Conservation (phyloP, 2,888 invertebrate species). For the Anorthoa munda region DNA sequence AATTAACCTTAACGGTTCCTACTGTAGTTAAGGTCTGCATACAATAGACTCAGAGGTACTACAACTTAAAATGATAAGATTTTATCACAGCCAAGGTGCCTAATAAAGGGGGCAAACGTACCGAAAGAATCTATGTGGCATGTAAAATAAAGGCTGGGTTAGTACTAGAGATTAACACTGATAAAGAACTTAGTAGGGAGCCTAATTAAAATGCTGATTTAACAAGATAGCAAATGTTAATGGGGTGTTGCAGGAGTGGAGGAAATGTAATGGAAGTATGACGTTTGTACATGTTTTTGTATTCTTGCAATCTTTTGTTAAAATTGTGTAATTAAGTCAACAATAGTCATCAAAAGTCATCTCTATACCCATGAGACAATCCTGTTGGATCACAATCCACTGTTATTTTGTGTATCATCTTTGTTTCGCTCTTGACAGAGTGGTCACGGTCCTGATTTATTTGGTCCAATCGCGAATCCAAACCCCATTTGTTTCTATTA, state of each 20-base stretch:
- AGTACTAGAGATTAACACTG: conserved; percentile 51
- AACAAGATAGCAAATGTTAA: conserved; percentile 40
- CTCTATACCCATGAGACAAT: no score
- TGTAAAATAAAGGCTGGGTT: conserved; percentile 40
- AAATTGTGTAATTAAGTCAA: neutral
- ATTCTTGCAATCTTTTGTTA: neutral
- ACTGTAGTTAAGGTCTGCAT: conserved; percentile 24
- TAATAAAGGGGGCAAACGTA: conserved; percentile 54
- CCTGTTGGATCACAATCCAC: no score
- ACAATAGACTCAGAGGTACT: conserved; percentile 36
- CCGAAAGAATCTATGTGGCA: conserved; percentile 57
- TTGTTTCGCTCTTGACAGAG: no score
- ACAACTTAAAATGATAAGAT: conserved; percentile 58
- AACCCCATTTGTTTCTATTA: no score
- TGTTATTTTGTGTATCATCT: no score
- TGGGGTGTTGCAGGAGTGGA: conserved; percentile 25
- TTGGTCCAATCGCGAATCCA: no score
- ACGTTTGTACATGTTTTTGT: neutral
- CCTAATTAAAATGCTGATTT: conserved; percentile 56
- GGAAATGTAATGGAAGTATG: conserved; percentile 9
- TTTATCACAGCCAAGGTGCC: conserved; percentile 40
- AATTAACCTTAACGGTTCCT: conserved; percentile 41
- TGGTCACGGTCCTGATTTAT: no score
- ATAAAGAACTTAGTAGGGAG: conserved; percentile 40
- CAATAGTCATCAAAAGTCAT: neutral